phyloP scores from a whole-genome alignment of 2,797 vertebrate genomes.

The Ceryle rudis region DNA sequence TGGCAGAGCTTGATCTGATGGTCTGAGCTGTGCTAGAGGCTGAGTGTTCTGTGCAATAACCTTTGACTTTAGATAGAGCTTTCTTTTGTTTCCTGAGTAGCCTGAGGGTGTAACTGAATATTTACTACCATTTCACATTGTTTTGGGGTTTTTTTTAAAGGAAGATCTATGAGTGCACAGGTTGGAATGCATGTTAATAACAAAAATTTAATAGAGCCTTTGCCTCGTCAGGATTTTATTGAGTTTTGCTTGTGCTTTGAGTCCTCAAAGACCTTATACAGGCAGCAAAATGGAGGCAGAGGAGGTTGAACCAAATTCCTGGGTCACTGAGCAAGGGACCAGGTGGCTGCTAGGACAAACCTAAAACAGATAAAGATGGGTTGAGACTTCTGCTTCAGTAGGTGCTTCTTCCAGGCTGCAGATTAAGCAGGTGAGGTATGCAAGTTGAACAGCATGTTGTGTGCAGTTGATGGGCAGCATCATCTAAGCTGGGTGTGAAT shows the following conservation, averaged over 20 bases:
- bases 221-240: neutral
- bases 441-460: neutral
- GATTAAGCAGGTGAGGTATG: neutral
- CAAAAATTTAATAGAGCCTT: neutral
- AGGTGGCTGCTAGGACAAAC: neutral
- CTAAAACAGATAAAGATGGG: neutral
- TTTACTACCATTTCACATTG: neutral
- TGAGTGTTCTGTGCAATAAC: neutral
- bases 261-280: neutral
- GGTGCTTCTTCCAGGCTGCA: neutral
- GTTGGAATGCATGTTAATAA: neutral
- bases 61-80: neutral
- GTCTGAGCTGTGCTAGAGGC: neutral
- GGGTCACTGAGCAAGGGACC: neutral
- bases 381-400: neutral
- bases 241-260: neutral
- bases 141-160: neutral
- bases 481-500: conserved; percentile 17
- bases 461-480: neutral
- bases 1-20: neutral
- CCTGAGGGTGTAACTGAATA: neutral
- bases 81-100: neutral
- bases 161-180: neutral
- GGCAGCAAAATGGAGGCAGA: neutral
- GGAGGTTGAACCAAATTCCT: neutral